Evolutionary conservation across 2,888 invertebrate species (phyloP).

Genomic region (Stenotaenia linearis): DNA sequence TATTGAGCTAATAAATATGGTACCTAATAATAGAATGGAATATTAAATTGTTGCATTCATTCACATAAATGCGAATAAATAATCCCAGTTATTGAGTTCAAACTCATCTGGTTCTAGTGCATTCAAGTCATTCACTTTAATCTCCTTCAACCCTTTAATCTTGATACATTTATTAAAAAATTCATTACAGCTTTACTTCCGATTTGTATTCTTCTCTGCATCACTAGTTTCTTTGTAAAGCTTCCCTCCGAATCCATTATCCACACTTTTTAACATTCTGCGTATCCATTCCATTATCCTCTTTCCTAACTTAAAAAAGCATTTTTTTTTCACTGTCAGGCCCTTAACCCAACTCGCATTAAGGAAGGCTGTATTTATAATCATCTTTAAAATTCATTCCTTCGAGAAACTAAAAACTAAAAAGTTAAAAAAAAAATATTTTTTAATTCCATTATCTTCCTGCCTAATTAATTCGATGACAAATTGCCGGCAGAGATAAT

Average conservation of each 20-base stretch:
- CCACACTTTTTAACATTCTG: background rate
- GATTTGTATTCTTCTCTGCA: background rate
- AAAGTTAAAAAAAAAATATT: background rate
- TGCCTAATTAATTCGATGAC: background rate
- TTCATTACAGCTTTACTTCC: background rate
- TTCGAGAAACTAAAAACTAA: background rate
- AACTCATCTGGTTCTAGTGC: too few relatives aligned
- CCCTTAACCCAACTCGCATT: too few relatives aligned
- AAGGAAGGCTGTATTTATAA: too few relatives aligned
- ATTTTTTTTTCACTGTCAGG: background rate
- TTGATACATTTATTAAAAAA: background rate
- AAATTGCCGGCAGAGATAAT: background rate
- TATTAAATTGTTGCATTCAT: too few relatives aligned
- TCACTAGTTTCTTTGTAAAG: background rate
- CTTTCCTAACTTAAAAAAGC: background rate
- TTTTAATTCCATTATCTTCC: background rate
- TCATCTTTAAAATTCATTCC: background rate
- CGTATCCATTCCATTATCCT: background rate
- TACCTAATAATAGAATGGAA: background rate
- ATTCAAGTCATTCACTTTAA: background rate
- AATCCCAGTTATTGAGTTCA: too few relatives aligned
- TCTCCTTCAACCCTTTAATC: background rate
- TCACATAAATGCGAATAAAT: too few relatives aligned
- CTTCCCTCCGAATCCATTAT: background rate
- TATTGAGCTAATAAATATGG: background rate